A percentile compares a stretch with the other conserved stretches of the same genome.
Evolutionary conservation across 2,888 invertebrate species (phyloP).

Genomic region (Eustalomyia histrio): DNA sequence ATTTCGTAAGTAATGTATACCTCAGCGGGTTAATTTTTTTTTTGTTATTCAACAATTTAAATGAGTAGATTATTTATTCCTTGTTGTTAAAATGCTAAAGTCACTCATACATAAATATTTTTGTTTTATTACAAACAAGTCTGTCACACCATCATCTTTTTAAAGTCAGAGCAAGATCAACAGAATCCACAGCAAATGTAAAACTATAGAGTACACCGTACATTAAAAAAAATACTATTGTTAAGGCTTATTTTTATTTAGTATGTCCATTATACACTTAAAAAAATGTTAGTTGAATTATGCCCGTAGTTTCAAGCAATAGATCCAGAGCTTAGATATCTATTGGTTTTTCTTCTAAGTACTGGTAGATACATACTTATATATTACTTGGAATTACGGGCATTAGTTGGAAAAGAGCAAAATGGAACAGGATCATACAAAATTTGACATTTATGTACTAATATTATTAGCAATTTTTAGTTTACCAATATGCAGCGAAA

Average conservation of each 20-base stretch:
- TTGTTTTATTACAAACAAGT: slow-evolving; percentile 47
- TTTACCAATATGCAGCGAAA: too few species aligned
- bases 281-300: neutral
- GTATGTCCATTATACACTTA: slow-evolving; percentile 27
- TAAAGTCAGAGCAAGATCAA: slow-evolving; percentile 30
- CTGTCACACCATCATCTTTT: slow-evolving; percentile 61
- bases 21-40: slow-evolving; percentile 22
- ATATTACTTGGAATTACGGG: too few species aligned
- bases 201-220: too few species aligned
- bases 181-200: slow-evolving; percentile 3
- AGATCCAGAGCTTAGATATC: too few species aligned
- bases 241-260: slow-evolving; percentile 24
- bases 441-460: too few species aligned
- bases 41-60: slow-evolving; percentile 23
- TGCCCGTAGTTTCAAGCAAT: too few species aligned
- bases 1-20: neutral
- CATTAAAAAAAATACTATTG: neutral
- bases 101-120: slow-evolving; percentile 41
- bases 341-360: too few species aligned
- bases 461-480: too few species aligned
- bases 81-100: slow-evolving; percentile 60
- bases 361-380: too few species aligned
- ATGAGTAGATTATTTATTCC: slow-evolving; percentile 54
- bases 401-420: too few species aligned
- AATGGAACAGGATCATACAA: too few species aligned